Evolutionary conservation across 1,140 invertebrate genomes (phyloP), one percentile per base, ranked within the genome.

Genomic region (Anastrepha ludens): DNA sequence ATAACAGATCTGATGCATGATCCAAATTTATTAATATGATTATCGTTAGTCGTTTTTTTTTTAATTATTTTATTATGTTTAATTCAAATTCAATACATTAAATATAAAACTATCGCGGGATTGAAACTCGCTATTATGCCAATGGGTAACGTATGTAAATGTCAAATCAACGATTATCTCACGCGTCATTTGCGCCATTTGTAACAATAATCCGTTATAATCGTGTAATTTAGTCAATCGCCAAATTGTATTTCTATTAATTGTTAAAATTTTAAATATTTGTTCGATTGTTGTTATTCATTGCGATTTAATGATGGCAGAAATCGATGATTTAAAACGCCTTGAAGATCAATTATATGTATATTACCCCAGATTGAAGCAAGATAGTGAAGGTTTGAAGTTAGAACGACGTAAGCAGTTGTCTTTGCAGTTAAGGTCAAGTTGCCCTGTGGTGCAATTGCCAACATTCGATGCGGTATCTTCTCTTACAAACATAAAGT

Each of bases 141-240:
- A 74, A 74, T 41, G 70, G 70, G 44, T 74, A 74, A 74, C 70
- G 70, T 67, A 29, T 29, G 29, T 29, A 29, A 47, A 74, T 74
- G 70, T 47, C 70, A 74, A 74, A n/a, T 11, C 70, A 47, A 41
- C 47, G 41, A n/a, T n/a, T 8, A 41, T 74, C 6, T 55, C 74
- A 55, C 74, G 74, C 47, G 44, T 81, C 74, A 55, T 81, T 20
- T 81, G 47, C 74, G 74, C 74, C 74, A 81, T 81, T 81, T 81
- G n/a, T 81, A 81, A 6, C 13, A 6, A 44, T n/a, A 55, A 55
- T 81, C 74, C 74, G 74, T 81, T 81, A 81, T 81, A 81, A 81
- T 13, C 74, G 74, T 81, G 74, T 81, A 17, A 50, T 55, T 55
- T 78, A 17, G 41, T 55, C n/a, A 13, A 20, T 11, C 3, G 17